These are phyloP conservation scores for Baryphthengus martii DNA, from an alignment of 2,113 vertebrate genomes.

Conservation along the genomic window DNA sequence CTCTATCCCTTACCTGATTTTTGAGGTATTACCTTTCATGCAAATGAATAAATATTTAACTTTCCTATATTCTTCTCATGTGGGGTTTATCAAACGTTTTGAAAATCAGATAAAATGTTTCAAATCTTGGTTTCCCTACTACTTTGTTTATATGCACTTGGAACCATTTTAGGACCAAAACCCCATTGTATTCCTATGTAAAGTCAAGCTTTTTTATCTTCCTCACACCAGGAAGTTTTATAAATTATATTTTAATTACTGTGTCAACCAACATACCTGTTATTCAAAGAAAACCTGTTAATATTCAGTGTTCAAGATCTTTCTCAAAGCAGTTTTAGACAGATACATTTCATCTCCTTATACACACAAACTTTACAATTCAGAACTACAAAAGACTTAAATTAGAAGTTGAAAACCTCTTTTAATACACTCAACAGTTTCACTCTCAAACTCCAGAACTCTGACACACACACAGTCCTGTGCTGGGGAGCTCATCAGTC, in stretches of 20 bases:
- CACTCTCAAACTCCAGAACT: background rate
- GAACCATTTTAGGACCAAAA: background rate
- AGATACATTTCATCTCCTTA: background rate
- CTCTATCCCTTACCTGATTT: background rate
- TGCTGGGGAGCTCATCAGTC: background rate
- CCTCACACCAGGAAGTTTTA: background rate
- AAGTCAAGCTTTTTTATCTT: background rate
- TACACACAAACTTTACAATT: background rate
- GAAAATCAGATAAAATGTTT: background rate
- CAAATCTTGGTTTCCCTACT: background rate
- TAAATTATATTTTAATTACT: background rate
- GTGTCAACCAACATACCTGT: background rate
- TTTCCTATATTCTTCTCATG: background rate
- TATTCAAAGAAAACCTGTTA: background rate
- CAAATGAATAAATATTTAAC: background rate
- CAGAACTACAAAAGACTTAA: background rate
- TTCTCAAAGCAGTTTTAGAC: background rate
- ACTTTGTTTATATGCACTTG: background rate
- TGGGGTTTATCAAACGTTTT: background rate
- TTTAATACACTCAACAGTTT: background rate
- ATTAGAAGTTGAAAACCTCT: background rate
- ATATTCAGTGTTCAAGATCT: background rate
- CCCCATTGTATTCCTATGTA: fast-evolving
- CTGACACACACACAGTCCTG: background rate
- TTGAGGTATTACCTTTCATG: background rate